These are phyloP conservation scores for Drosophila tanythrix DNA, from an alignment of 2,888 invertebrate species.

Conservation along the genomic window DNA sequence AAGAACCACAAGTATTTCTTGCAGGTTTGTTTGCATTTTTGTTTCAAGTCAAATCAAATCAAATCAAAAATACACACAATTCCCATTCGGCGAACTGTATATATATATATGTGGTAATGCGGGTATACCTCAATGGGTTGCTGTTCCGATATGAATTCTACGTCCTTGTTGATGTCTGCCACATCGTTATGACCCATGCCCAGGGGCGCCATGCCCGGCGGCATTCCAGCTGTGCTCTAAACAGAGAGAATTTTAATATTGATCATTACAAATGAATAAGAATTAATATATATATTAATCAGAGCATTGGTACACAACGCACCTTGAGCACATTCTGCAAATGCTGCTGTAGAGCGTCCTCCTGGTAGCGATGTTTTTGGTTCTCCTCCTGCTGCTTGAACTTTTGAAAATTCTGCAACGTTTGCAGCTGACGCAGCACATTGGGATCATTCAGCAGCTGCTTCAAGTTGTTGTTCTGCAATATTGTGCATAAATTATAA, in stretches of 20 bases:
- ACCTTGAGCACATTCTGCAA: conserved; percentile 90
- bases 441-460: conserved; percentile 91
- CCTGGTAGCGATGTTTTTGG: conserved; percentile 90
- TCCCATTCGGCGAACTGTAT: conserved; percentile 10
- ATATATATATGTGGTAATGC: conserved; percentile 1
- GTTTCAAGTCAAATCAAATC: neutral
- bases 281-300: too few species aligned
- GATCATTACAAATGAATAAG: neutral
- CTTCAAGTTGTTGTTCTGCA: conserved; percentile 84
- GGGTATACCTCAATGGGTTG: conserved; percentile 85
- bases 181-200: conserved; percentile 62
- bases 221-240: conserved; percentile 85
- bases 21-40: conserved; percentile 19
- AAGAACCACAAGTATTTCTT: conserved; percentile 27
- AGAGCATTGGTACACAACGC: neutral
- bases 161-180: conserved; percentile 87
- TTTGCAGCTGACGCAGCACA: conserved; percentile 95
- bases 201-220: conserved; percentile 82
- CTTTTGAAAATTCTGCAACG: conserved; percentile 87
- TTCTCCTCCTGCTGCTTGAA: conserved; percentile 88
- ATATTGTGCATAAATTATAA: conserved; percentile 28
- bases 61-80: conserved; percentile 8
- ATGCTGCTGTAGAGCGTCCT: conserved; percentile 91
- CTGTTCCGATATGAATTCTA: conserved; percentile 88
- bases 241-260: conserved; percentile 1